phyloP scores from a whole-genome alignment of 2,888 invertebrate genomes.

The Hyles lineata region DNA sequence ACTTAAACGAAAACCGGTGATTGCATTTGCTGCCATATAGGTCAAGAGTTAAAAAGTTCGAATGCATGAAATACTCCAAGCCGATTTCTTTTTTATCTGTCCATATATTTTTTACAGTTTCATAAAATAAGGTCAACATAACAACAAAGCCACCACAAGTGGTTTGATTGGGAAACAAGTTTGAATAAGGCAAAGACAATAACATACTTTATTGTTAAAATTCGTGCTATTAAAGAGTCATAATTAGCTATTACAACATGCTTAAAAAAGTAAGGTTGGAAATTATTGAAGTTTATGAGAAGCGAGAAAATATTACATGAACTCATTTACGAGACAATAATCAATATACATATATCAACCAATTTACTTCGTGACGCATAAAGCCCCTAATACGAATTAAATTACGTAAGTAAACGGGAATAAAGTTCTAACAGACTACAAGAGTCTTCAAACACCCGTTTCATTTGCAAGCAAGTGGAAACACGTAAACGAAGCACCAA shows the following conservation, averaged over 20 bases:
- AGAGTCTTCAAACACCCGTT: slow-evolving; percentile 38
- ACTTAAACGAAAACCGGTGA: background rate
- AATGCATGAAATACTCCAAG: background rate
- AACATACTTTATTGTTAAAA: no score
- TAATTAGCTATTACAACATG: no score
- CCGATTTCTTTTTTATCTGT: background rate
- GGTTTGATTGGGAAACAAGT: no score
- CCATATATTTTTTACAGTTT: background rate
- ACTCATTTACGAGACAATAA: no score
- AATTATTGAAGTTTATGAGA: background rate
- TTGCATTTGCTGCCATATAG: background rate
- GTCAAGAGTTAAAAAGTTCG: background rate
- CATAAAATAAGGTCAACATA: background rate
- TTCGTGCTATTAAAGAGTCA: no score
- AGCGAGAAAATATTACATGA: no score
- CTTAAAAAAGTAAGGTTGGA: background rate
- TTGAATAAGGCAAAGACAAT: no score
- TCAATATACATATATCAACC: no score
- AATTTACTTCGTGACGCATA: no score
- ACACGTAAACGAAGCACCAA: slow-evolving; percentile 59
- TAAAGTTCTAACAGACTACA: background rate
- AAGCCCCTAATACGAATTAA: no score
- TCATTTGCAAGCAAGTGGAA: slow-evolving; percentile 53
- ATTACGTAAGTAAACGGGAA: background rate
- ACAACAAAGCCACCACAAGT: background rate